Conservation (phyloP, 2,113 vertebrate genomes). For the Ploceus nigricollis region DNA sequence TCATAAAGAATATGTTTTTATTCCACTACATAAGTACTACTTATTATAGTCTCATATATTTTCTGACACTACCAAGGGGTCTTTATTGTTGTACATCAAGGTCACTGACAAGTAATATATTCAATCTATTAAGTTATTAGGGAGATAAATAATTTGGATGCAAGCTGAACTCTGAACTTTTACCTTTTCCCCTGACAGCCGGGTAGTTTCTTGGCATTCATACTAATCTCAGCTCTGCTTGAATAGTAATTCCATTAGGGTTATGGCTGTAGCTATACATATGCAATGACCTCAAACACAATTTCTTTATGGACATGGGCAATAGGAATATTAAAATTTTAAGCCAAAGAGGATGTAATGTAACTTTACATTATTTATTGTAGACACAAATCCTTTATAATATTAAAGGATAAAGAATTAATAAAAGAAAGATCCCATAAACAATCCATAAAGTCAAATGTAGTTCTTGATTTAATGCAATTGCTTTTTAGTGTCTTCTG, state of each 20-base stretch:
- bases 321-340: conserved; percentile 75
- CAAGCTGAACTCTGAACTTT: conserved; percentile 88
- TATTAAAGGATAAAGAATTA: conserved; percentile 67
- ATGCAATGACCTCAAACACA: conserved; percentile 65
- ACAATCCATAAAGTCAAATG: conserved; percentile 38
- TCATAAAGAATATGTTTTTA: conserved; percentile 73
- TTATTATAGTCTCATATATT: conserved; percentile 64
- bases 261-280: conserved; percentile 75
- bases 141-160: conserved; percentile 93
- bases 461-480: conserved; percentile 33
- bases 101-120: conserved; percentile 85
- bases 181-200: conserved; percentile 82
- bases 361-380: conserved; percentile 75
- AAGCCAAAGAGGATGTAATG: conserved; percentile 73
- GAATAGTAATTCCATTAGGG: conserved; percentile 84
- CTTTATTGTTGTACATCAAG: conserved; percentile 78
- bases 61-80: conserved; percentile 47
- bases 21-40: conserved; percentile 45
- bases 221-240: conserved; percentile 47
- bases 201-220: conserved; percentile 72
- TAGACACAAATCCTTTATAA: conserved; percentile 69
- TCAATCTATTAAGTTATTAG: conserved; percentile 90
- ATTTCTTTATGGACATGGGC: conserved; percentile 77
- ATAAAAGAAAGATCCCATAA: conserved; percentile 57
- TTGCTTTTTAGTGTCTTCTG: conserved; percentile 13